phyloP scores from a whole-genome alignment of 2,113 vertebrate species.

The Aphelocoma coerulescens region DNA sequence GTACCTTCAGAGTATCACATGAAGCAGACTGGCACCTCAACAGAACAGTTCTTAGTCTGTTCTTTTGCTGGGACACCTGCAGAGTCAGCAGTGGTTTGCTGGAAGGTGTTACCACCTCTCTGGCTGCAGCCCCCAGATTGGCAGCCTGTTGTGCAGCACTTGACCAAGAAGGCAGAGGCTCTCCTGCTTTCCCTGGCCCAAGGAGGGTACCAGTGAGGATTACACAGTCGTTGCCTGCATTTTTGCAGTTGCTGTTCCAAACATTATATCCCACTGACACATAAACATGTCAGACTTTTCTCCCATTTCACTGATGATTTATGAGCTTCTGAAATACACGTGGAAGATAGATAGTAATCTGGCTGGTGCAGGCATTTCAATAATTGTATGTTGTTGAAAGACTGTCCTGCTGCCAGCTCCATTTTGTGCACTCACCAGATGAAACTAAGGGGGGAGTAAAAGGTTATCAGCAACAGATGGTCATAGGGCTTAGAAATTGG shows the following conservation, averaged over 20 bases:
- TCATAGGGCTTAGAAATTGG: neutral
- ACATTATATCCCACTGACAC: neutral
- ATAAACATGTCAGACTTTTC: neutral
- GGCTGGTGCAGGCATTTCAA: neutral
- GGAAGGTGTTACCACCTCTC: neutral
- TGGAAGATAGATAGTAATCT: slow-evolving; percentile 20
- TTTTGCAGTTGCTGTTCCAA: neutral
- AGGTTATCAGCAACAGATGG: neutral
- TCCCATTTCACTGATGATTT: neutral
- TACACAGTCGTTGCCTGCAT: neutral
- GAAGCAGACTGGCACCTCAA: neutral
- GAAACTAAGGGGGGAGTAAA: neutral
- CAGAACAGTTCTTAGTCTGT: neutral
- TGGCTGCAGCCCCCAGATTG: neutral
- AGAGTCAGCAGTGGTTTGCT: neutral
- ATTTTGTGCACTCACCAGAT: neutral
- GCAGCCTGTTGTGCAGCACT: neutral
- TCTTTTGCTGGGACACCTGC: neutral
- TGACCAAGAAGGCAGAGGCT: neutral
- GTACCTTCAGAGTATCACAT: neutral
- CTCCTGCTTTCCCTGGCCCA: neutral
- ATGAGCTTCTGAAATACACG: neutral
- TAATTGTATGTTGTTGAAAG: slow-evolving; percentile 27
- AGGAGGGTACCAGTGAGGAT: neutral
- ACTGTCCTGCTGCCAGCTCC: neutral